These are phyloP conservation scores for Brevimyrus niger DNA, from an alignment of 2,113 vertebrate species.

Conservation along the genomic window DNA sequence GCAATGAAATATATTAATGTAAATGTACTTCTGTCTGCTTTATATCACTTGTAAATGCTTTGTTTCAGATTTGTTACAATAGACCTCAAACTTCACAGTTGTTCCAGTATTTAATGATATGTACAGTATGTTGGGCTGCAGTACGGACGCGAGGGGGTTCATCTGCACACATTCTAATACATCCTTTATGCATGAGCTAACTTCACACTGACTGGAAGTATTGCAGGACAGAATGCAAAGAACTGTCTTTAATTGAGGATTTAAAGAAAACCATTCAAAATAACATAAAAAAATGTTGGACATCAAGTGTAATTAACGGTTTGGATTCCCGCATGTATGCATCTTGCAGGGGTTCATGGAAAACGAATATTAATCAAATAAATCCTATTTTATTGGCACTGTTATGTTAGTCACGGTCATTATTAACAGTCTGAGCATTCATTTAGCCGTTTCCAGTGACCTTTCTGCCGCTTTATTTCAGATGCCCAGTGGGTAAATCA, in stretches of 20 bases:
- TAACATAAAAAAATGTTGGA: background rate
- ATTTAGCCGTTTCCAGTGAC: background rate
- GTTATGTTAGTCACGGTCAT: background rate
- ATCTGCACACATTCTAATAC: background rate
- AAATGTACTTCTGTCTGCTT: background rate
- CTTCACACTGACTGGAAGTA: background rate
- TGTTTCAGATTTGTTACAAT: background rate
- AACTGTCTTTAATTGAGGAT: background rate
- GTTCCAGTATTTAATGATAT: background rate
- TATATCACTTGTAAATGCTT: background rate
- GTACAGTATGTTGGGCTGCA: background rate
- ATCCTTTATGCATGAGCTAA: background rate
- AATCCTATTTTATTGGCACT: background rate
- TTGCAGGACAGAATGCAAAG: background rate
- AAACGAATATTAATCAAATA: background rate
- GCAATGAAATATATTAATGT: background rate
- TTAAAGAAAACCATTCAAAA: background rate
- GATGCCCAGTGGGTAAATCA: background rate
- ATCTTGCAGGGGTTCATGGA: background rate
- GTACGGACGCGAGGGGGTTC: background rate
- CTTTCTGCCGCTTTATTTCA: background rate
- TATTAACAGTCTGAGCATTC: background rate
- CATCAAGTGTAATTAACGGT: background rate
- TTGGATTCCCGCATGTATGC: background rate
- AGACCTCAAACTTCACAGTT: background rate